phyloP scores from a whole-genome alignment of 2,797 vertebrate species.

The Chrysocyon brachyurus region DNA sequence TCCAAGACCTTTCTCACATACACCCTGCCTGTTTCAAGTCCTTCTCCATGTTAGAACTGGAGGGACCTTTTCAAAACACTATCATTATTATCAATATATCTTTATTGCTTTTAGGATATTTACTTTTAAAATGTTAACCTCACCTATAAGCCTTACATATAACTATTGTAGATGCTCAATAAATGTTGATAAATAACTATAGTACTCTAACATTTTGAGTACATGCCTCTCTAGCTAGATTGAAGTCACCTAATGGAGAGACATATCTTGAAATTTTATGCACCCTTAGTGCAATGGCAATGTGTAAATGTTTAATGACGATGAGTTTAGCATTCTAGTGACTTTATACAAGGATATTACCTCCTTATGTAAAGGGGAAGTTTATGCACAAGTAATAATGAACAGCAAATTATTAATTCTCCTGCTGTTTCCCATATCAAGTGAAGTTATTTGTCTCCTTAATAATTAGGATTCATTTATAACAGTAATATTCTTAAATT shows the following conservation, averaged over 20 bases:
- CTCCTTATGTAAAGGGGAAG: neutral
- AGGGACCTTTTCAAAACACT: neutral
- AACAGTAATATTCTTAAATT: constrained; percentile 38
- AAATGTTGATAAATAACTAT: neutral
- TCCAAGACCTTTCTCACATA: neutral
- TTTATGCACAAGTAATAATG: neutral
- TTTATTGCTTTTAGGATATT: neutral
- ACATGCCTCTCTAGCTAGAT: neutral
- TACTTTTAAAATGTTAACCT: constrained; percentile 18
- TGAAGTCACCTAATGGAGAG: neutral
- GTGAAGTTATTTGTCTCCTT: neutral
- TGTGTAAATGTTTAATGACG: neutral
- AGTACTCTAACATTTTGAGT: neutral
- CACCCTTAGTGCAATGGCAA: neutral
- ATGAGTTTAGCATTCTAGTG: neutral
- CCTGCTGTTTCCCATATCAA: neutral
- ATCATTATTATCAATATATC: neutral
- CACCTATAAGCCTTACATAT: neutral
- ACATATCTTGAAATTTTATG: neutral
- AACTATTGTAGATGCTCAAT: neutral
- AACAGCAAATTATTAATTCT: neutral
- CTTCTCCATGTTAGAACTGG: neutral
- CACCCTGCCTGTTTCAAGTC: neutral
- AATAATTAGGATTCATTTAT: neutral
- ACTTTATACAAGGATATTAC: neutral